A percentile compares a stretch with the other conserved stretches of the same genome.
phyloP scores from a whole-genome alignment of 2,113 vertebrate genomes.

The Murina feae region DNA sequence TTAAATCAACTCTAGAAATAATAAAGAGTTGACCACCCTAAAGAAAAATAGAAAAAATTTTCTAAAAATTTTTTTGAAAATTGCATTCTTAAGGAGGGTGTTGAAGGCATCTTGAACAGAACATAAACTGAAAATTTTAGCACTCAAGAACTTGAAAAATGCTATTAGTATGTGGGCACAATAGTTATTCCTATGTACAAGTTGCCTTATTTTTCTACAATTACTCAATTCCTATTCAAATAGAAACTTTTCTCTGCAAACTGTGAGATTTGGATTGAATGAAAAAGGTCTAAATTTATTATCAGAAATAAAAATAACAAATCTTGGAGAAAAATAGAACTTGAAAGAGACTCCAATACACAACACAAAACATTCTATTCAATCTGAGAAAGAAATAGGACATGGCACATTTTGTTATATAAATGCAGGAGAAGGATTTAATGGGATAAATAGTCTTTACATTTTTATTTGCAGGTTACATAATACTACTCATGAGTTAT shows the following conservation, averaged over 20 bases:
- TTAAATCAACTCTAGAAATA: neutral
- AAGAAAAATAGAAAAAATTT: slow-evolving; percentile 15
- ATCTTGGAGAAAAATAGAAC: neutral
- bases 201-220: neutral
- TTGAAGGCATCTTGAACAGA: slow-evolving; percentile 48
- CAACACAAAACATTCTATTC: slow-evolving; percentile 8
- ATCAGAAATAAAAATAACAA: slow-evolving; percentile 15
- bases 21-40: neutral
- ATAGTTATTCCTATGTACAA: neutral
- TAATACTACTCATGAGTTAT: neutral
- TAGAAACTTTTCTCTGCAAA: neutral
- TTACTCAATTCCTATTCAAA: neutral
- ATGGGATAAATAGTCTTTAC: neutral
- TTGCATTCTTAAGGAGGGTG: neutral
- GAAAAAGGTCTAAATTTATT: neutral
- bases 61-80: no score
- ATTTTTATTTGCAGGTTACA: neutral
- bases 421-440: neutral
- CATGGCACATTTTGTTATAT: neutral
- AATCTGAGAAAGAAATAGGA: slow-evolving; percentile 18
- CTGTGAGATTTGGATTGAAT: neutral
- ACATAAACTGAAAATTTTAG: slow-evolving; percentile 40
- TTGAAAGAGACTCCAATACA: neutral
- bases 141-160: neutral
- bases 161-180: neutral